Percentiles rank a stretch among this genome's conserved stretches.
These are phyloP conservation scores for Paracentrotus lividus DNA, from an alignment of 53 echinoderm and acorn worm species.

Conservation along the genomic window DNA sequence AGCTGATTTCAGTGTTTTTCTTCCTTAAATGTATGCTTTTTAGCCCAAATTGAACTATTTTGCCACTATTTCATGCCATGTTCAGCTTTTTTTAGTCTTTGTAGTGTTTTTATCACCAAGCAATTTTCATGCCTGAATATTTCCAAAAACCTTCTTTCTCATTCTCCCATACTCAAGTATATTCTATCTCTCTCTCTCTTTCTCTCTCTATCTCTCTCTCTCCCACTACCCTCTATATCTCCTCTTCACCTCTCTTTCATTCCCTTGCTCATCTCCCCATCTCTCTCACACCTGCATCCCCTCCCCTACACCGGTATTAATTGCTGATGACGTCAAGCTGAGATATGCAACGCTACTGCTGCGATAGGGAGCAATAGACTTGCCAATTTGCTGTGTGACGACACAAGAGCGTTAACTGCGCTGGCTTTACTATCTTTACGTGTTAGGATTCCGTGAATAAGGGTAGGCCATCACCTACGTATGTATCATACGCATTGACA, in stretches of 20 bases:
- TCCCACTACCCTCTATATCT: neutral
- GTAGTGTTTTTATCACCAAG: no score
- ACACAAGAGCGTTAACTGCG: slow-evolving; percentile 27
- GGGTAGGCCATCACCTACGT: neutral
- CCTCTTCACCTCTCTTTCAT: neutral
- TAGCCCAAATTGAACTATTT: no score
- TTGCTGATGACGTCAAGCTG: slow-evolving; percentile 58
- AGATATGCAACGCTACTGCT: slow-evolving; percentile 7
- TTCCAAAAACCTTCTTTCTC: neutral
- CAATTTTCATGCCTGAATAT: neutral
- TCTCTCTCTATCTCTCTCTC: neutral
- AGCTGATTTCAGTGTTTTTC: no score
- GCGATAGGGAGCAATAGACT: slow-evolving; percentile 31
- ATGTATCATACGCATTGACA: neutral
- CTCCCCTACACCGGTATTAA: slow-evolving; percentile 4
- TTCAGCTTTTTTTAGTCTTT: neutral
- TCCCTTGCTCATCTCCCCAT: neutral
- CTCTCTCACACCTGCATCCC: neutral
- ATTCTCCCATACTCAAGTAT: neutral
- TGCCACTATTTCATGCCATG: no score
- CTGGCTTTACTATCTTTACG: neutral
- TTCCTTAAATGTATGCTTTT: neutral
- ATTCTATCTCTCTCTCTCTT: neutral
- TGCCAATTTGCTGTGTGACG: slow-evolving; percentile 38
- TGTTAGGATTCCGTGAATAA: slow-evolving; percentile 19